phyloP scores from a whole-genome alignment of 2,797 vertebrate species.

The Bryconaethiops microstoma region DNA sequence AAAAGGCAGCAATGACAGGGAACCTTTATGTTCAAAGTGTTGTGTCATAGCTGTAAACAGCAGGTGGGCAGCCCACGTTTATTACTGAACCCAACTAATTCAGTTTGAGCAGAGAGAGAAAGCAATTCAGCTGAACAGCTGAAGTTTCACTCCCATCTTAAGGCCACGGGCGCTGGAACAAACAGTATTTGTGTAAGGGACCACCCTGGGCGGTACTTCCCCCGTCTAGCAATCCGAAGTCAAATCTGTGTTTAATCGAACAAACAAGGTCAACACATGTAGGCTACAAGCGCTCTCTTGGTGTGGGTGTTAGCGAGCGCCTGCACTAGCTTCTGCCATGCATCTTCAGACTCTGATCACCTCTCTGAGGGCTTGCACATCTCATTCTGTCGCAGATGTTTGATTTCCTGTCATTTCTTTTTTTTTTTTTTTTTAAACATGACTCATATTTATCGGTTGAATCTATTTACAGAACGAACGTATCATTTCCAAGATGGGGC shows the following conservation, averaged over 20 bases:
- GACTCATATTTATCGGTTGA: slow-evolving; percentile 55
- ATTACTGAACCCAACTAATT: not conserved
- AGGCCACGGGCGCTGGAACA: slow-evolving; percentile 1
- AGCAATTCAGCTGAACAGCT: not conserved
- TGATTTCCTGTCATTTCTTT: slow-evolving; percentile 51
- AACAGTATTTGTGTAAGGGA: slow-evolving; percentile 25
- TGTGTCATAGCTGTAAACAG: slow-evolving; percentile 40
- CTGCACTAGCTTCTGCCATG: slow-evolving; percentile 49
- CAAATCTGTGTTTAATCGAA: slow-evolving; percentile 39
- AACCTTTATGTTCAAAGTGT: slow-evolving; percentile 29
- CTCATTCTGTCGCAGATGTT: slow-evolving; percentile 49
- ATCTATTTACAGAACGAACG: slow-evolving; percentile 48
- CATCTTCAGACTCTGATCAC: slow-evolving; percentile 38
- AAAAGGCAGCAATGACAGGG: slow-evolving; percentile 39
- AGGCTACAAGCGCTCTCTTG: slow-evolving; percentile 21
- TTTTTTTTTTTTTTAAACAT: slow-evolving; percentile 39
- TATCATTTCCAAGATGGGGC: slow-evolving; percentile 49
- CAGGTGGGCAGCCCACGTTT: slow-evolving; percentile 26
- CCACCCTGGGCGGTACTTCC: slow-evolving; percentile 42
- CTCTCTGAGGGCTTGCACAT: slow-evolving; percentile 23
- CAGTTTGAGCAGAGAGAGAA: not conserved
- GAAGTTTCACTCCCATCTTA: not conserved
- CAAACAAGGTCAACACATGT: slow-evolving; percentile 52
- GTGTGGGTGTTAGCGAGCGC: slow-evolving; percentile 56
- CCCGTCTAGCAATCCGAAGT: slow-evolving; percentile 9